Base-by-base conservation (phyloP, 1,140 invertebrate species). In the Dreissena rostriformis region DNA sequence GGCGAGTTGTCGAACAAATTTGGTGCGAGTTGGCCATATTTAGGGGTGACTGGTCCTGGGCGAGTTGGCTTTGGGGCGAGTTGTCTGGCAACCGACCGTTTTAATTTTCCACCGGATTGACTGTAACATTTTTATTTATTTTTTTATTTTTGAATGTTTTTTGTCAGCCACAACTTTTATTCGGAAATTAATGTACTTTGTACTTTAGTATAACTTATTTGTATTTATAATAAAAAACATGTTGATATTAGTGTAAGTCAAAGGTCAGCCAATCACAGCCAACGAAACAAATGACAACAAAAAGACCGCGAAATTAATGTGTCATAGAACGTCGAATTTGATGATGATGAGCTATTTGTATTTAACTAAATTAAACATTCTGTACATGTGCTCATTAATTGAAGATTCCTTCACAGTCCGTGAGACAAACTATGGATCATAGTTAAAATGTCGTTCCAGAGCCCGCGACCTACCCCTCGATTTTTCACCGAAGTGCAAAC, bases 381-480 rank as follows among this genome's bases (percentile, higher is more conserved):
- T 11, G 15, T 39, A 8, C 4, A 28, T 17, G 61, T 10, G 28
- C 12, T 22, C 11, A 29, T 49, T 15, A 12, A 51, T 8, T 39
- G 17, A 28, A n/a, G n/a, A 0, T 71, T 11, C 53, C 14, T 24
- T 15, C 29, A 51, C 4, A 17, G 17, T 66, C 24, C 10, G 8
- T 73, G 29, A 51, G 19, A 14, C 53, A 49, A n/a, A 49, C 52
- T 5, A 67, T 19, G 1, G 26, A 39, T 22, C 11, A 24, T 12
- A 5, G 53, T 29, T 51, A 71, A 49, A 65, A 88, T 87, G 84
- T 78, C 84, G n/a, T 90, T 90, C 80, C 75, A 88, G 63, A 91
- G 88, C 71, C 91, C 91, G 28, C 84, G 93, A 78, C 93, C 93
- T 66, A 92, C 92, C 10, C 94, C 94, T n/a, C 88, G 91, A 55